These are phyloP conservation scores for Catamblyrhynchus diadema DNA, from an alignment of 2,797 vertebrate genomes.

Conservation along the genomic window DNA sequence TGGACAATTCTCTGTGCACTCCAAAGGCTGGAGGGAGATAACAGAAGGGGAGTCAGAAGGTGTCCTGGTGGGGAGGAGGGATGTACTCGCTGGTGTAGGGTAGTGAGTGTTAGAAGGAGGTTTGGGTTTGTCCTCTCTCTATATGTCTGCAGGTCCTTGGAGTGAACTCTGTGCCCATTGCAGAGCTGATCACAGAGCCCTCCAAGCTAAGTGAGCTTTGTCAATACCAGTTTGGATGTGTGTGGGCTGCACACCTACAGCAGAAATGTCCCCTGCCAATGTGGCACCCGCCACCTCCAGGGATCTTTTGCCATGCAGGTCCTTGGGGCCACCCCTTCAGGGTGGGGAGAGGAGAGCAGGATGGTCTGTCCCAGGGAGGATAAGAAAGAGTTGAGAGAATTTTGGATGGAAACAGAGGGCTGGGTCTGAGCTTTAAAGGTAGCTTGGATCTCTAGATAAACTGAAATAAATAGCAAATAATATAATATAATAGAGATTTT, in stretches of 20 bases:
- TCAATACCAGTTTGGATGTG: accelerated
- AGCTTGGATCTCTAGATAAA: background rate
- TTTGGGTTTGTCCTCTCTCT: background rate
- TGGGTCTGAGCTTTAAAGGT: background rate
- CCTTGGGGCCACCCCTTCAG: accelerated
- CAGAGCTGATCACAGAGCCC: background rate
- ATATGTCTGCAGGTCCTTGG: background rate
- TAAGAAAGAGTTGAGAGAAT: background rate
- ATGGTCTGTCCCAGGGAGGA: background rate
- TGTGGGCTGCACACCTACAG: background rate
- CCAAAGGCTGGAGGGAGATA: background rate
- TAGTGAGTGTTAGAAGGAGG: accelerated
- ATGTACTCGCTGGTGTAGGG: accelerated
- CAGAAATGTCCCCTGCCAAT: accelerated
- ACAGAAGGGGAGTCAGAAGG: too few relatives aligned
- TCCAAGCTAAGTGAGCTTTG: background rate
- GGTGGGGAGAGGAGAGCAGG: background rate
- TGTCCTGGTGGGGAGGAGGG: accelerated
- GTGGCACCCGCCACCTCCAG: accelerated
- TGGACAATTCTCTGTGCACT: background rate
- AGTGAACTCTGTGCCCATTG: background rate
- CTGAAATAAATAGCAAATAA: background rate
- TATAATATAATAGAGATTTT: background rate
- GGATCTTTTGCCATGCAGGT: background rate
- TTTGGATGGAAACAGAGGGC: background rate